Base-by-base conservation (phyloP, 2,113 vertebrate genomes). In the Pterocles orientalis region DNA sequence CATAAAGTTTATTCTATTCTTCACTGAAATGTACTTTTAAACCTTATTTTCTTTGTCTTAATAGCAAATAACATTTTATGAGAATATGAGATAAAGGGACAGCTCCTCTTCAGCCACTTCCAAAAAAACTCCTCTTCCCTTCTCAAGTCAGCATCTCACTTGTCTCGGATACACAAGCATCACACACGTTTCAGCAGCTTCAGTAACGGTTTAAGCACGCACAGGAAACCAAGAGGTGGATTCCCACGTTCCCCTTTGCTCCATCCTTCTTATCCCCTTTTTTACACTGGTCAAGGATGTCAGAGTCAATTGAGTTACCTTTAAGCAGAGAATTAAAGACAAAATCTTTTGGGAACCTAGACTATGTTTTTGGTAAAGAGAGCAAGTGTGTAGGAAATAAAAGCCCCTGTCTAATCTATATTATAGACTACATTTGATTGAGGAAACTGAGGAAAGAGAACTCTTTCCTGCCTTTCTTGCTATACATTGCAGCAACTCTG, bases 161-260 rank as follows among this genome's bases (percentile, higher is more conserved):
- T 16, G 8, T 31, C 83, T 47, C 1, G 0, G 34, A 19, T 7
- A 79, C 26, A 45, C 12, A 24, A 48, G 11, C 15, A 26, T 7
- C 62, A 39, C 3, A 2, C 33, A 20, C 43, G 3, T 26, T 36
- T 69, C 43, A 33, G n/a, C 33, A 34, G 28, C 28, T 19, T 33
- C 66, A 88, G 34, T 8, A 29, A 43, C 0, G 24, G 41, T 61
- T 56, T 41, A 14, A 56, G 17, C 0, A 0, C 10, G 9, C 21
- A 7, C 4, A 41, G 4, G 10, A 45, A 66, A 50, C 16, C 45
- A 18, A 9, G 26, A n/a, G 28, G 2, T 53, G 36, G 36, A 53
- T 43, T 31, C 57, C n/a, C 2, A 1, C 4, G 7, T 47, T 26
- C 17, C 65, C 60, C 18, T 25, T 54, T 1, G 1, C 20, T n/a